Conservation (phyloP, 92 coral and sea anemone genomes). For the Chrysogorgia sp. region DNA sequence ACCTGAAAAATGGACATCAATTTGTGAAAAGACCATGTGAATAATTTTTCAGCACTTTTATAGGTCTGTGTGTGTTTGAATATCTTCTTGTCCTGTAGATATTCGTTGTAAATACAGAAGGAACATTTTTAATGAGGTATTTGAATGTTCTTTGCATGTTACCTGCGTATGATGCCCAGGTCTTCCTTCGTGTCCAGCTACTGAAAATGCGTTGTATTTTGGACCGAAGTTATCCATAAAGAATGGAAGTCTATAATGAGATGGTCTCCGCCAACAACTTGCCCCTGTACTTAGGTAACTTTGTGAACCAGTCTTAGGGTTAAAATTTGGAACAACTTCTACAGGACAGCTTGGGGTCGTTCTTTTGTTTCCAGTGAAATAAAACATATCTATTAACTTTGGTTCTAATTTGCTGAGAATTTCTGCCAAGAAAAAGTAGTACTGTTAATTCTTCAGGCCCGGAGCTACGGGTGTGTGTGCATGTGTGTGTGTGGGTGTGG, state of each 20-base stretch:
- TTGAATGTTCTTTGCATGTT: background rate
- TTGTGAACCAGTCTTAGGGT: slow-evolving; percentile 97
- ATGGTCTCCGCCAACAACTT: slow-evolving; percentile 52
- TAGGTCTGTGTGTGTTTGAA: no score
- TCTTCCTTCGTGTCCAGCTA: slow-evolving; percentile 97
- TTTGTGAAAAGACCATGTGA: no score
- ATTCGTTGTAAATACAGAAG: background rate
- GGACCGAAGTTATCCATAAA: slow-evolving; percentile 91
- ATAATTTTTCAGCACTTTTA: no score
- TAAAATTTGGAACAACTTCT: slow-evolving; percentile 85
- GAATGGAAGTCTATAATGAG: slow-evolving; percentile 79
- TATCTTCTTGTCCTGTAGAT: no score
- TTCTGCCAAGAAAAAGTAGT: slow-evolving; percentile 32
- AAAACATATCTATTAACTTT: slow-evolving; percentile 76
- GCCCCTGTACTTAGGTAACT: slow-evolving; percentile 68
- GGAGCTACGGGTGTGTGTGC: no score
- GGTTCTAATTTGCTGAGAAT: slow-evolving; percentile 75
- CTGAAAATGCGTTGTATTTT: slow-evolving; percentile 90
- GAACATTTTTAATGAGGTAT: background rate
- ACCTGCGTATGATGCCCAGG: slow-evolving; percentile 99
- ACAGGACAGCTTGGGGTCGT: slow-evolving; percentile 95
- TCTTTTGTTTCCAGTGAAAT: slow-evolving; percentile 77
- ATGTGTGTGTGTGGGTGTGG: no score
- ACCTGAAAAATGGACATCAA: slow-evolving; percentile 59
- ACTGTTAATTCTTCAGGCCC: background rate